Base-by-base conservation (phyloP, 2,113 vertebrate genomes). In the Mirza zaza region DNA sequence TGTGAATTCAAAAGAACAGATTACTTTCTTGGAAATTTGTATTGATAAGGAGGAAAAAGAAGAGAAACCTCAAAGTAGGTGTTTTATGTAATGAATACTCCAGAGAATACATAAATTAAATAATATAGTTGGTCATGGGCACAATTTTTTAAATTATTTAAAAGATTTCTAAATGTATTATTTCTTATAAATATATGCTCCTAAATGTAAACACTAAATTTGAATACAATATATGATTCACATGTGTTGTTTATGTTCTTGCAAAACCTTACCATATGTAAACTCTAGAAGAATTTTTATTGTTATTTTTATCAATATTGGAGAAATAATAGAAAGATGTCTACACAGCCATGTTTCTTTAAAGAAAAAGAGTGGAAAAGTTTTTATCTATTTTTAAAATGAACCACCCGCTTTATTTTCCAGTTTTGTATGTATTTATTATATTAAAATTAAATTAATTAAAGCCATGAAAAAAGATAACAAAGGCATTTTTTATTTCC, bases 401-500 rank as follows among this genome's bases (percentile, higher is more conserved):
- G 34, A 93, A 90, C 5, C 48, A 61, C 17, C 5, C 71, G 14
- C 34, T 92, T 82, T 75, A 75, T 18, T 86, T 50, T 96, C 55
- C 83, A 17, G 34, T 65, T 45, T 76, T 67, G 82, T 20, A 59
- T 67, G 4, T 86, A n/a, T 10, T 75, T 63, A 89, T 75, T 82
- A 84, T 71, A 89, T 87, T 82, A 86, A 55, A 55, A 90, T 75
- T 79, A 84, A 76, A 89, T 88, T 84, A 90, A 67, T 90, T 63
- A 89, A 95, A 92, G 15, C 20, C 25, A 84, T 45, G 39, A 21
- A 71, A 57, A 55, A 45, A 77, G 73, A 70, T 57, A 86, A 91
- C 83, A 77, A 27, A 94, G 50, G 39, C 6, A 59, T 5, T 71
- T 80, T 94, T 76, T 45, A 73, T 63, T 82, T 94, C 15, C 21